A percentile compares a stretch with the other conserved stretches of the same genome.
Evolutionary conservation across 2,113 vertebrate genomes (phyloP).

Genomic region (Canis aureus): DNA sequence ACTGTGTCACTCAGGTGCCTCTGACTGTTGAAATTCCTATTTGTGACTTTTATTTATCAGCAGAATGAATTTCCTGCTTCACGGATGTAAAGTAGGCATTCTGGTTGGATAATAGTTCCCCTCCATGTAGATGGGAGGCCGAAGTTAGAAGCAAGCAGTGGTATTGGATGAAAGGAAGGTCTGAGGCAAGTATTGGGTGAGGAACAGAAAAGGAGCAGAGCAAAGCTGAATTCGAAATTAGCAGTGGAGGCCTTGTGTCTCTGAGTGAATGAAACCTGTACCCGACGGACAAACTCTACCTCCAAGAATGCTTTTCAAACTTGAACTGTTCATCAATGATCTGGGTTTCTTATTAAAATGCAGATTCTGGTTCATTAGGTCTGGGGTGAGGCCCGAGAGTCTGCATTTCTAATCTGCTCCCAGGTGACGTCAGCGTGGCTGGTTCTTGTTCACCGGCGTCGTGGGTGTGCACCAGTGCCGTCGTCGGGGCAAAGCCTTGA

Average conservation of each 20-base stretch:
- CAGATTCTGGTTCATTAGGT: background rate
- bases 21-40: background rate
- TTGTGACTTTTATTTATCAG: background rate
- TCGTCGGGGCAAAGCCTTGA: rapidly evolving
- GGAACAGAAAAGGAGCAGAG: background rate
- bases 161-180: background rate
- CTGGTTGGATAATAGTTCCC: background rate
- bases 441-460: background rate
- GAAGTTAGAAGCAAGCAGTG: background rate
- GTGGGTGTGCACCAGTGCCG: rapidly evolving
- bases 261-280: background rate
- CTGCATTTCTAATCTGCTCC: background rate
- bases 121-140: background rate
- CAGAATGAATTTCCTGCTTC: background rate
- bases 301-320: background rate
- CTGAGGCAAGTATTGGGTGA: background rate
- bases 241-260: background rate
- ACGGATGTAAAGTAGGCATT: background rate
- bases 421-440: too few species aligned
- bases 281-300: background rate
- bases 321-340: background rate
- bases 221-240: background rate
- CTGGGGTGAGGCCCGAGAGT: background rate
- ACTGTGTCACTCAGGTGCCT: background rate
- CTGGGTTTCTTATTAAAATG: background rate